A percentile compares a stretch with the other conserved stretches of the same genome.
Conservation (phyloP, 2,797 vertebrate genomes). For the Hirundo rustica region DNA sequence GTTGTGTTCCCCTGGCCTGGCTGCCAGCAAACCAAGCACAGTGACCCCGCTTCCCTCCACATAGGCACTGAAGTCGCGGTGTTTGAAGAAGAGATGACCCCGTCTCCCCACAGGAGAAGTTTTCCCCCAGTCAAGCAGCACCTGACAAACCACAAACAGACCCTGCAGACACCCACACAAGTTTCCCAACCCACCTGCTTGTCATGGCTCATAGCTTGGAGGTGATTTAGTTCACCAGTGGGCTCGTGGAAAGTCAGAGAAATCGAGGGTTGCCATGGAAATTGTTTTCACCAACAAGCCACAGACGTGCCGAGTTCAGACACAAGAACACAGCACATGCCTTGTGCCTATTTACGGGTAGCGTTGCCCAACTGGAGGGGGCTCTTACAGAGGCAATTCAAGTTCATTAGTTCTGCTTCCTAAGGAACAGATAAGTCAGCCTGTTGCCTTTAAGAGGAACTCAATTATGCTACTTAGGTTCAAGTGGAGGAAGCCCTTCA, state of each 20-base stretch:
- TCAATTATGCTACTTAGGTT: background rate
- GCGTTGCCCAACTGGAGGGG: background rate
- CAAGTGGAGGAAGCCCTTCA: conserved; percentile 34
- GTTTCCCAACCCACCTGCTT: background rate
- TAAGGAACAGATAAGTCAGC: conserved; percentile 32
- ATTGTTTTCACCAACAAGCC: conserved; percentile 48
- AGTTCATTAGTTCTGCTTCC: conserved; percentile 57
- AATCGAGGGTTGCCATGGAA: conserved; percentile 18
- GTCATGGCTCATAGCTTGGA: background rate
- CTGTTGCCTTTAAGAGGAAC: conserved; percentile 39
- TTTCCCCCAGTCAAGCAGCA: background rate
- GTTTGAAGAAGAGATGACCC: background rate
- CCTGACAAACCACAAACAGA: background rate
- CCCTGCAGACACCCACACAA: background rate
- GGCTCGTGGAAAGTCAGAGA: background rate
- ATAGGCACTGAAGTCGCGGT: fast-evolving
- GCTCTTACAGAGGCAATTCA: conserved; percentile 3
- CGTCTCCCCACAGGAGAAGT: background rate
- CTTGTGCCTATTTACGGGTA: background rate
- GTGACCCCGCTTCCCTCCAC: background rate
- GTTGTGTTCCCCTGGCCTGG: background rate
- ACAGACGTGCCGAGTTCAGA: background rate
- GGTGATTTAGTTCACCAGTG: background rate
- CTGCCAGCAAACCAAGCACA: background rate
- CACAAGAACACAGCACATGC: background rate